Evolutionary conservation across 2,888 invertebrate genomes (phyloP), one percentile per base, ranked within the genome.

Genomic region (Orthosia gracilis): DNA sequence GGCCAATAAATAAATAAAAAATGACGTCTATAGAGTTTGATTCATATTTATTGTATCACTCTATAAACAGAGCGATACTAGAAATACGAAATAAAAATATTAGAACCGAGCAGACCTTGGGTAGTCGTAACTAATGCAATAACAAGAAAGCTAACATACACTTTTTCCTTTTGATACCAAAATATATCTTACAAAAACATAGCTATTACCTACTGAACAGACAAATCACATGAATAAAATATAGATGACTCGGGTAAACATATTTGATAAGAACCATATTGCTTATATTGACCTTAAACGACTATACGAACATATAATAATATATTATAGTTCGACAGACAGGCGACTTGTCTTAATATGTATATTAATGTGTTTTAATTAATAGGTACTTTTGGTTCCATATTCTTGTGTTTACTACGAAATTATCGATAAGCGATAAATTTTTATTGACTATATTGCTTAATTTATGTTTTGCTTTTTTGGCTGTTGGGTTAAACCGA

Each of bases 331-430:
- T 50, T 74, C 54, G 47, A 64, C 13, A n/a, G 64, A 69, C 52
- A 65, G 26, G 69, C 58, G 58, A 58, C 58, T 69, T 68, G 55
- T 61, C 15, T 70, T 79, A 78, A 85, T 79, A 62, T 76, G 81
- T 78, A 63, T 85, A 81, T 83, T 86, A 87, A 86, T 83, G 76
- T 65, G 69, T 69, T 75, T 85, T 80, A 87, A 86, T 87, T 86
- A 87, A 81, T 80, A n/a, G n/a, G n/a, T n/a, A 66, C 18, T 69
- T 71, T 71, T 4, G 55, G 23, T 23, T 47, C 40, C 50, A 45
- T 65, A 70, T 17, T 52, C 49, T 69, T 45, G 12, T 70, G 69
- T 72, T 68, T 59, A 64, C 59, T 21, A 31, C n/a, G 31, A 73
- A 74, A 58, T 72, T 84, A 84, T 82, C 57, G 76, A 69, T 68